These are phyloP conservation scores for Phocides pigmalion DNA, from an alignment of 1,140 invertebrate species.

Conservation along the genomic window DNA sequence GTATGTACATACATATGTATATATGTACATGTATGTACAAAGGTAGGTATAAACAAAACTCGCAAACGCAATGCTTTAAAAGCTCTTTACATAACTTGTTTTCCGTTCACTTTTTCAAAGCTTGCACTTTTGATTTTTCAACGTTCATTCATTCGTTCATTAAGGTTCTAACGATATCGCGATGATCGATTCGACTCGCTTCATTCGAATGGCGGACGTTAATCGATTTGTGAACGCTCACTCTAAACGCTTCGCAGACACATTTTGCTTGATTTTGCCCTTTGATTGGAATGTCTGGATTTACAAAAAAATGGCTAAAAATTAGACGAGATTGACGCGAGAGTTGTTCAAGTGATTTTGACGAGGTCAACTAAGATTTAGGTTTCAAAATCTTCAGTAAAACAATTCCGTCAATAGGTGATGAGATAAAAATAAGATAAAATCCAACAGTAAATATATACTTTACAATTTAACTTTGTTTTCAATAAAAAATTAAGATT, in stretches of 20 bases:
- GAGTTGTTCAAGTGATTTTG: too few relatives aligned
- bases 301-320: constrained; percentile 3
- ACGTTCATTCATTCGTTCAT: constrained; percentile 22
- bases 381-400: too few relatives aligned
- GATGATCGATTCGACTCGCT: constrained; percentile 24
- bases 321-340: too few relatives aligned
- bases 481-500: too few relatives aligned
- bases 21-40: too few relatives aligned
- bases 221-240: constrained; percentile 24
- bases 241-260: constrained; percentile 17
- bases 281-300: constrained; percentile 20
- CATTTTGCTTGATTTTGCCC: constrained; percentile 26
- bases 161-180: constrained; percentile 26
- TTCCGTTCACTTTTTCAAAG: constrained; percentile 4
- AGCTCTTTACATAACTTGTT: not conserved
- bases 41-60: too few relatives aligned
- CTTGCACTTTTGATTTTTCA: not conserved
- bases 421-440: too few relatives aligned
- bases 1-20: too few relatives aligned
- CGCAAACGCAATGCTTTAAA: not conserved
- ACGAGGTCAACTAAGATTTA: too few relatives aligned
- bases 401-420: too few relatives aligned
- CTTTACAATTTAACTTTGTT: too few relatives aligned
- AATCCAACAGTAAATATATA: too few relatives aligned
- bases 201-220: constrained; percentile 16